A percentile compares a stretch with the other conserved stretches of the same genome.
Evolutionary conservation across 2,797 vertebrate species (phyloP).

Genomic region (Centropyge bicolor): DNA sequence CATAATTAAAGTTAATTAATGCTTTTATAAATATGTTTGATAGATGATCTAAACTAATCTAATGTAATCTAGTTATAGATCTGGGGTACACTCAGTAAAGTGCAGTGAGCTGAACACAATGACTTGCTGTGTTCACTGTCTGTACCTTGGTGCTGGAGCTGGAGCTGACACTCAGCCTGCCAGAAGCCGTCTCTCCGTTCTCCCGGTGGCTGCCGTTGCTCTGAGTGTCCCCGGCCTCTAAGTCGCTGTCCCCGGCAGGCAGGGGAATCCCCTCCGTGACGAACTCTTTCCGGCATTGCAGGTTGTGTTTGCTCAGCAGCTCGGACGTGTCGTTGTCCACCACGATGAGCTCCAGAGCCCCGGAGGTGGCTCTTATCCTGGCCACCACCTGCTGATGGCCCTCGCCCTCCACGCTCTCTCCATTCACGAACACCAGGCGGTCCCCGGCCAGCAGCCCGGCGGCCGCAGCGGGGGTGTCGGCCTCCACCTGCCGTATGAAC

Average conservation of each 20-base stretch:
- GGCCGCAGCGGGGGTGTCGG: constrained; percentile 88
- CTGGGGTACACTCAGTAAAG: no score
- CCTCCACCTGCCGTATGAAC: constrained; percentile 93
- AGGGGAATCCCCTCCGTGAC: constrained; percentile 81
- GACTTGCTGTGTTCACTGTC: neutral
- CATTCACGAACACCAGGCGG: constrained; percentile 91
- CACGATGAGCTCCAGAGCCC: constrained; percentile 89
- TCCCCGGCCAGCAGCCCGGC: constrained; percentile 92
- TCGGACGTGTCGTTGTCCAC: constrained; percentile 86
- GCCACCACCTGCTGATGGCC: constrained; percentile 95
- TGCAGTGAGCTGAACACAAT: neutral
- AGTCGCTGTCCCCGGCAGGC: constrained; percentile 63
- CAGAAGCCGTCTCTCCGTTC: constrained; percentile 75
- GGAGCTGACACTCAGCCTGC: constrained; percentile 74
- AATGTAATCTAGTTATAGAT: neutral
- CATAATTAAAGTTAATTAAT: no score
- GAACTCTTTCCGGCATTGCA: constrained; percentile 81
- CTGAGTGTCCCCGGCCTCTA: constrained; percentile 55
- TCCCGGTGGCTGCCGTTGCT: constrained; percentile 76
- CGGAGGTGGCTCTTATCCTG: constrained; percentile 87
- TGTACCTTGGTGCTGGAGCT: constrained; percentile 76
- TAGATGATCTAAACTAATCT: no score
- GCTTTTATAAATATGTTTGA: no score
- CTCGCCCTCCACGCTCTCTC: constrained; percentile 92
- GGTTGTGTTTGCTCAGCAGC: constrained; percentile 77